phyloP scores from a whole-genome alignment of 1,140 invertebrate genomes.

The Lepidurus packardi region DNA sequence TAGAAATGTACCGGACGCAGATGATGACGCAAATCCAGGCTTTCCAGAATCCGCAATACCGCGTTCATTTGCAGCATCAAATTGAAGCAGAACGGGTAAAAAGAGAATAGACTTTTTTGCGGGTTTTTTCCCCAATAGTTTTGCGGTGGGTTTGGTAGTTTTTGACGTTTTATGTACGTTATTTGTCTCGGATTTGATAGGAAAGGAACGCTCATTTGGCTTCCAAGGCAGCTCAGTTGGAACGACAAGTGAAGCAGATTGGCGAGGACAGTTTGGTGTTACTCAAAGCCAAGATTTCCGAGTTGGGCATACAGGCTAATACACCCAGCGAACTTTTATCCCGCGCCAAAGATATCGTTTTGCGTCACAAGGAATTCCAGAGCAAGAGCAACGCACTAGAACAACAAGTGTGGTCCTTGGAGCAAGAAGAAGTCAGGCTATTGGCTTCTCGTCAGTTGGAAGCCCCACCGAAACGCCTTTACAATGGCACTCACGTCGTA shows the following conservation, averaged over 20 bases:
- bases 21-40: slow-evolving; percentile 71
- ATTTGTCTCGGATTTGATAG: slow-evolving; percentile 44
- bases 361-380: slow-evolving; percentile 83
- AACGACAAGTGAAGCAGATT: slow-evolving; percentile 74
- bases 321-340: slow-evolving; percentile 75
- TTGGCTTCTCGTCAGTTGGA: slow-evolving; percentile 33
- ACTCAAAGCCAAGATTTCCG: slow-evolving; percentile 80
- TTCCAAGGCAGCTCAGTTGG: slow-evolving; percentile 71
- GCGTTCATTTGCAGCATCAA: slow-evolving; percentile 62
- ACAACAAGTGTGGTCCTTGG: slow-evolving; percentile 58
- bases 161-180: not conserved
- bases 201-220: slow-evolving; percentile 73
- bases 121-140: too few species aligned
- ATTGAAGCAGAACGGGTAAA: slow-evolving; percentile 70
- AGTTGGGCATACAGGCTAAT: slow-evolving; percentile 77
- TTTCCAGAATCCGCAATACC: slow-evolving; percentile 73
- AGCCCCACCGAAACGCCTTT: slow-evolving; percentile 1
- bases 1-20: slow-evolving; percentile 76
- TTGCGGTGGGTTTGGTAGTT: too few species aligned
- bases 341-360: slow-evolving; percentile 87
- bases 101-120: slow-evolving; percentile 6
- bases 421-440: slow-evolving; percentile 40
- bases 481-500: slow-evolving; percentile 24
- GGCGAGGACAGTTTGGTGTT: slow-evolving; percentile 87
- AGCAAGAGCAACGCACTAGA: slow-evolving; percentile 75